phyloP scores from a whole-genome alignment of 2,113 vertebrate genomes.

The Centrocercus urophasianus region DNA sequence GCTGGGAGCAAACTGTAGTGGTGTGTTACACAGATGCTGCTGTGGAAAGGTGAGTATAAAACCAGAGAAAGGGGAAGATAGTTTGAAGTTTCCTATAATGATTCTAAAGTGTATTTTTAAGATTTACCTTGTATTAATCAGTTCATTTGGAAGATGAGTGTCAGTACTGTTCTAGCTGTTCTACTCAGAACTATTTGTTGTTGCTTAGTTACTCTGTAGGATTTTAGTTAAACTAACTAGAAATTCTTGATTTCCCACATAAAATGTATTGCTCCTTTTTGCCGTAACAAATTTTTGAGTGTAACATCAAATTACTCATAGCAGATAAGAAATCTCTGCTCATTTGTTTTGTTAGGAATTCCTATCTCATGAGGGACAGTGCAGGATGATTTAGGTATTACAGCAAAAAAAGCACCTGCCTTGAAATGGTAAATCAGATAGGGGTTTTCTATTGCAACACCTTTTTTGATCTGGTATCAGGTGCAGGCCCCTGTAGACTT shows the following conservation, averaged over 20 bases:
- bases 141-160: neutral
- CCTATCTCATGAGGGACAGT: neutral
- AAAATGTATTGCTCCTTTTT: neutral
- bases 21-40: neutral
- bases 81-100: neutral
- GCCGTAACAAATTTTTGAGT: neutral
- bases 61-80: neutral
- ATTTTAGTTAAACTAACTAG: neutral
- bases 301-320: neutral
- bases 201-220: neutral
- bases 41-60: neutral
- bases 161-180: neutral
- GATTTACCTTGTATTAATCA: neutral
- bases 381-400: neutral
- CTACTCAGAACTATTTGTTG: neutral
- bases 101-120: neutral
- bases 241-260: neutral
- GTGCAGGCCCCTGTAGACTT: neutral
- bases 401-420: neutral
- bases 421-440: neutral
- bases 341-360: neutral
- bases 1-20: neutral
- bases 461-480: neutral
- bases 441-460: neutral
- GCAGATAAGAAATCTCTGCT: neutral